Percentiles rank a stretch among this genome's conserved stretches.
These are phyloP conservation scores for Phymatocera aterrima DNA, from an alignment of 2,888 invertebrate genomes.

Conservation along the genomic window DNA sequence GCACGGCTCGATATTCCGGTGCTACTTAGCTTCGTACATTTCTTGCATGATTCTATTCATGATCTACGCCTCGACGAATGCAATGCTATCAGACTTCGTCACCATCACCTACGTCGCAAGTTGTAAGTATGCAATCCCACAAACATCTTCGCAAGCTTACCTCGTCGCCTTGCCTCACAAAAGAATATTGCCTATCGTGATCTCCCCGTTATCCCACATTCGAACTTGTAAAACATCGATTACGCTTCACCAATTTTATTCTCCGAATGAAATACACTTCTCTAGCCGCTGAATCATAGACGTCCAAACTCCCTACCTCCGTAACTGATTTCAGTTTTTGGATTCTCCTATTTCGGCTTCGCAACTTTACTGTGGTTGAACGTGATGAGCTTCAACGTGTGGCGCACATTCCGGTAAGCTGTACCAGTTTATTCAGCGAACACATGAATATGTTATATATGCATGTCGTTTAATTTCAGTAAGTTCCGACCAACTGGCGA, in stretches of 20 bases:
- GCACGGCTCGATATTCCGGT: slow-evolving; percentile 75
- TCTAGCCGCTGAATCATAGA: background rate
- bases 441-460: background rate
- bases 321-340: background rate
- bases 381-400: slow-evolving; percentile 14
- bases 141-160: too few species aligned
- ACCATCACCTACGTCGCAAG: background rate
- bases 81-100: background rate
- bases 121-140: too few species aligned
- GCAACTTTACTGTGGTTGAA: background rate
- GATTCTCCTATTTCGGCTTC: background rate
- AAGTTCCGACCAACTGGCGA: too few species aligned
- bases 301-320: background rate
- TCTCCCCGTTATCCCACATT: too few species aligned
- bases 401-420: slow-evolving; percentile 5
- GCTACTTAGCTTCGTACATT: slow-evolving; percentile 6
- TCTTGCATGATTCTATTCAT: background rate
- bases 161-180: too few species aligned
- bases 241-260: background rate
- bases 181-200: too few species aligned
- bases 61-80: background rate
- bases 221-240: too few species aligned
- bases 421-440: background rate
- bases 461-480: background rate
- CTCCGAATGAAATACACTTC: background rate